Conservation (phyloP, 2,888 invertebrate species). For the Biston stratarius region DNA sequence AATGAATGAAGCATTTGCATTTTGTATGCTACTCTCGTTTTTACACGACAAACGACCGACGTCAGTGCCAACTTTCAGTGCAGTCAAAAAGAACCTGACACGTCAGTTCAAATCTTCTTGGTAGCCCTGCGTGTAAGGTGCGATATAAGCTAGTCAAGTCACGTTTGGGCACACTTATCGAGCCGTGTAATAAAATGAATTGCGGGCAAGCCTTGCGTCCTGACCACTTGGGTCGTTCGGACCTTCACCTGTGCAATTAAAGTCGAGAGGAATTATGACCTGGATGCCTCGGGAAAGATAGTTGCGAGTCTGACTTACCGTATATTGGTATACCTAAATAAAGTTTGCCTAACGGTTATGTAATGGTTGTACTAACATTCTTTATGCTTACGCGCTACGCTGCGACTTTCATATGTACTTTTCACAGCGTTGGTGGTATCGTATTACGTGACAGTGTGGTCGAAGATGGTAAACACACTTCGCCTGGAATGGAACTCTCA, state of each 20-base stretch:
- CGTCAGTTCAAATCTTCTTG: slow-evolving; percentile 2
- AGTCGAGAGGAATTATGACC: slow-evolving; percentile 32
- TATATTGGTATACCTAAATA: slow-evolving; percentile 19
- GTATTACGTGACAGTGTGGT: no score
- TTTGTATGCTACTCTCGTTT: background rate
- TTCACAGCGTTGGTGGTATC: background rate
- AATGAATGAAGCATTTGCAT: background rate
- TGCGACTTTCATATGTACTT: background rate
- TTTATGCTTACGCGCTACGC: background rate
- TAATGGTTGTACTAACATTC: background rate
- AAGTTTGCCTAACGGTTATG: slow-evolving; percentile 9
- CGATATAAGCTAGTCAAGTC: slow-evolving; percentile 60
- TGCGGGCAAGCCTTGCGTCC: slow-evolving; percentile 53
- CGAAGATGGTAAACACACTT: no score
- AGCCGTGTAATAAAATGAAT: slow-evolving; percentile 73
- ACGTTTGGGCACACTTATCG: slow-evolving; percentile 71
- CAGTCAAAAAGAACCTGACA: background rate
- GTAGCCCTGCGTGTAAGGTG: slow-evolving; percentile 41
- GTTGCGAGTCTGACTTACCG: slow-evolving; percentile 17
- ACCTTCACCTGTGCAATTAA: slow-evolving; percentile 42
- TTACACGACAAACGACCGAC: background rate
- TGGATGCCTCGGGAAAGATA: slow-evolving; percentile 22
- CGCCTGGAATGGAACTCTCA: no score
- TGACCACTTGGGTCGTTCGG: slow-evolving; percentile 40
- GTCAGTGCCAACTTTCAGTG: background rate